Evolutionary conservation across 2,888 invertebrate genomes (phyloP).

Genomic region (Tanypteryx hageni): DNA sequence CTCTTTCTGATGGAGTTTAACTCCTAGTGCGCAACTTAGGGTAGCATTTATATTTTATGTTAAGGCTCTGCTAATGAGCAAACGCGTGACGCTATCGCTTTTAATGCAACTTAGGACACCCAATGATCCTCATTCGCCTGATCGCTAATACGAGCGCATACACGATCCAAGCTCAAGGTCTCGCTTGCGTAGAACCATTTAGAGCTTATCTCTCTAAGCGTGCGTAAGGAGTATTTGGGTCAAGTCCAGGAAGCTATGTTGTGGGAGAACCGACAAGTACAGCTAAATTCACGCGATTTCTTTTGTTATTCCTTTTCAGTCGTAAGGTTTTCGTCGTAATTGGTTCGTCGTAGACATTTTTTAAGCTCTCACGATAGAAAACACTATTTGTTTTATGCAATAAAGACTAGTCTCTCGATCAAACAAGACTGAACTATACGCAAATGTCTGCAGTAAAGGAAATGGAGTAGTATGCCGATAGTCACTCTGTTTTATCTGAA

Average conservation of each 20-base stretch:
- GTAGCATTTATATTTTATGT: neutral
- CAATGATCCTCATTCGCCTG: neutral
- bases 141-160: conserved; percentile 19
- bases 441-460: no score
- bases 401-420: no score
- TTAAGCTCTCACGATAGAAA: no score
- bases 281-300: neutral
- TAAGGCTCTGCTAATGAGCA: neutral
- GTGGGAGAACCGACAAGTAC: neutral
- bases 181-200: conserved; percentile 30
- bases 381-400: no score
- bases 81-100: conserved; percentile 20
- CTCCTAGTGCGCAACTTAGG: neutral
- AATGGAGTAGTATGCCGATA: no score
- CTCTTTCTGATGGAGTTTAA: neutral
- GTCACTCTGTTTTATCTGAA: no score
- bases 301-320: neutral
- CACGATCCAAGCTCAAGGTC: conserved; percentile 56
- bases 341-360: no score
- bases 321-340: no score
- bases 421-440: no score
- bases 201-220: conserved; percentile 18
- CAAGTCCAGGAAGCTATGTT: conserved; percentile 41
- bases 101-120: neutral
- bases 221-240: conserved; percentile 15